A percentile compares a stretch with the other conserved stretches of the same genome.
phyloP scores from a whole-genome alignment of 2,888 invertebrate species.

The Polia nebulosa region DNA sequence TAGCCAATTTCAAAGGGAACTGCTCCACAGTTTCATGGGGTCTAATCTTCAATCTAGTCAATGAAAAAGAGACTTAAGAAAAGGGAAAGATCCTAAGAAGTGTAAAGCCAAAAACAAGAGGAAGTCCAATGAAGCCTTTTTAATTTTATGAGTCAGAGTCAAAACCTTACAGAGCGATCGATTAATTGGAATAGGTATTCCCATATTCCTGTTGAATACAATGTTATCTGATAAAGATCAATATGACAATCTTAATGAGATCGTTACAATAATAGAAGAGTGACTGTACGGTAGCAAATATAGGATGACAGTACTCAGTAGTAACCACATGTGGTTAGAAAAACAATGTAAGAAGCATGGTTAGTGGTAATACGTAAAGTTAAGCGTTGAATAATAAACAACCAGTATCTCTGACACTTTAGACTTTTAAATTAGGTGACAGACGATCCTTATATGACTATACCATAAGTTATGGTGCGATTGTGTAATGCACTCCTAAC shows the following conservation, averaged over 20 bases:
- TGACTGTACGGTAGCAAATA: conserved; percentile 32
- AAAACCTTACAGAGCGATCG: neutral
- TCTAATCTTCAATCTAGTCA: too few relatives aligned
- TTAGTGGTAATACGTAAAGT: conserved; percentile 2
- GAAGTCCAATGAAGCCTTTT: neutral
- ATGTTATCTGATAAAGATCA: neutral
- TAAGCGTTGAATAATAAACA: conserved; percentile 26
- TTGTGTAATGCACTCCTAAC: conserved; percentile 4
- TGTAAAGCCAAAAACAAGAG: neutral
- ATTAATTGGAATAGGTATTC: neutral
- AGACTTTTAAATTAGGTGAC: conserved; percentile 25
- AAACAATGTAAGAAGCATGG: conserved; percentile 2
- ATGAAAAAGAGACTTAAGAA: too few relatives aligned
- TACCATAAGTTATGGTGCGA: conserved; percentile 3
- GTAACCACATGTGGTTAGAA: conserved; percentile 41
- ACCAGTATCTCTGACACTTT: conserved; percentile 4
- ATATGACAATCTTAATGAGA: too few relatives aligned
- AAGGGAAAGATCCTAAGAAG: too few relatives aligned
- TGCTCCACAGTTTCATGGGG: too few relatives aligned
- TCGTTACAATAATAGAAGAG: conserved; percentile 13
- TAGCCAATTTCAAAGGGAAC: too few relatives aligned
- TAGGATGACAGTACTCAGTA: conserved; percentile 12
- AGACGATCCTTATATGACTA: conserved; percentile 11
- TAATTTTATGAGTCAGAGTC: neutral
- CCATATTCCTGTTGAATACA: conserved; percentile 2